Percentiles rank a stretch among this genome's conserved stretches.
phyloP scores from a whole-genome alignment of 2,888 invertebrate species.

The Chironomus riparius region DNA sequence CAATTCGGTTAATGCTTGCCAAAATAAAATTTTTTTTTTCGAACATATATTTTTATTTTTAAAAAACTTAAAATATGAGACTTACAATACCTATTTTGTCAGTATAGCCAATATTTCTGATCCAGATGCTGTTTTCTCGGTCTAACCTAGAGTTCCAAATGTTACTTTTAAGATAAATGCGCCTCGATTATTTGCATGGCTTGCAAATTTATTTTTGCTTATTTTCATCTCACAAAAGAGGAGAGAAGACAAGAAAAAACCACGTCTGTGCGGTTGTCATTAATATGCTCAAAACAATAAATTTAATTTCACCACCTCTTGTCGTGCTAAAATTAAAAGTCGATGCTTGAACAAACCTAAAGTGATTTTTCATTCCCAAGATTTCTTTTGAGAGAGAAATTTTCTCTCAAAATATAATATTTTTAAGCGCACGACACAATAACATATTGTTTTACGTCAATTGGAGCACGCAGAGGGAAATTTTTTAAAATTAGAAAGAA shows the following conservation, averaged over 20 bases:
- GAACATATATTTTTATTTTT: no score
- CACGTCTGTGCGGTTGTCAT: not conserved
- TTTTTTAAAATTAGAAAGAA: not conserved
- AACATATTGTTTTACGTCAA: not conserved
- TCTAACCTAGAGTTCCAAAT: no score
- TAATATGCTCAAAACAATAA: not conserved
- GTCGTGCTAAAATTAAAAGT: not conserved
- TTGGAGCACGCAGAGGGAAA: not conserved
- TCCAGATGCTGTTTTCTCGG: no score
- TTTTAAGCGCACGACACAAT: not conserved
- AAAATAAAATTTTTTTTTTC: no score
- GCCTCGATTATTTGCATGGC: no score
- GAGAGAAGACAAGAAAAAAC: not conserved
- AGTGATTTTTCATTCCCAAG: not conserved
- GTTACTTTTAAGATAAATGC: no score
- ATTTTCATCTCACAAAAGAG: no score
- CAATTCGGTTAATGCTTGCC: not conserved
- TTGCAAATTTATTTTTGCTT: no score
- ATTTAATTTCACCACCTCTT: not conserved
- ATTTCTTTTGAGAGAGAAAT: not conserved
- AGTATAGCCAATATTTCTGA: no score
- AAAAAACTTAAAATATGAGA: no score
- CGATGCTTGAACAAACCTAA: not conserved
- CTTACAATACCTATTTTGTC: no score
- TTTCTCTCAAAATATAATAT: not conserved